phyloP scores from a whole-genome alignment of 2,888 invertebrate genomes.

The Caenorhabditis uteleia region DNA sequence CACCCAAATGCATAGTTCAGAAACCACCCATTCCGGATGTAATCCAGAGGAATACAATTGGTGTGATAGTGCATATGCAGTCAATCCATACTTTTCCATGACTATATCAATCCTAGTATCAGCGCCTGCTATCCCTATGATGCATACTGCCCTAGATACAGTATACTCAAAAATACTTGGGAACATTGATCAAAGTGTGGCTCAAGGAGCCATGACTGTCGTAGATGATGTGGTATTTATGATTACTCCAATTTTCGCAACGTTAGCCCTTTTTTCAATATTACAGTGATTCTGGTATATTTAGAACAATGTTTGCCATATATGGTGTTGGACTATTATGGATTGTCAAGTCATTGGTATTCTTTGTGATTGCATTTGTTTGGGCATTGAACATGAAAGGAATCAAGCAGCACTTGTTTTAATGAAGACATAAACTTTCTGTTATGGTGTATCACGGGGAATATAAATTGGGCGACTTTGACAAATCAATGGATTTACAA shows the following conservation, averaged over 20 bases:
- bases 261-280: constrained; percentile 16
- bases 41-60: constrained; percentile 35
- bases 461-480: no score
- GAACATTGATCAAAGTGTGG: constrained; percentile 48
- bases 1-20: no score
- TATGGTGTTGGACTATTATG: constrained; percentile 26
- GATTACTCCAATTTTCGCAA: constrained; percentile 42
- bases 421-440: no score
- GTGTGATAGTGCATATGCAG: constrained; percentile 29
- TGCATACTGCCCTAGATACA: constrained; percentile 40
- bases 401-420: constrained; percentile 1
- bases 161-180: constrained; percentile 48
- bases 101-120: constrained; percentile 6
- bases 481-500: no score
- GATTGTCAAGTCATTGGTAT: constrained; percentile 13
- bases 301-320: constrained; percentile 18
- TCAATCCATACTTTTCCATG: constrained; percentile 31
- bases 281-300: not conserved
- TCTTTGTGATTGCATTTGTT: not conserved
- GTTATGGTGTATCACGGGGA: no score
- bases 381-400: constrained; percentile 12
- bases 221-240: constrained; percentile 46
- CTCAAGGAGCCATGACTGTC: constrained; percentile 44
- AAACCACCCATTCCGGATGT: constrained; percentile 38
- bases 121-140: constrained; percentile 31